Conservation (phyloP, 1,140 invertebrate genomes). For the Microplitis demolitor region DNA sequence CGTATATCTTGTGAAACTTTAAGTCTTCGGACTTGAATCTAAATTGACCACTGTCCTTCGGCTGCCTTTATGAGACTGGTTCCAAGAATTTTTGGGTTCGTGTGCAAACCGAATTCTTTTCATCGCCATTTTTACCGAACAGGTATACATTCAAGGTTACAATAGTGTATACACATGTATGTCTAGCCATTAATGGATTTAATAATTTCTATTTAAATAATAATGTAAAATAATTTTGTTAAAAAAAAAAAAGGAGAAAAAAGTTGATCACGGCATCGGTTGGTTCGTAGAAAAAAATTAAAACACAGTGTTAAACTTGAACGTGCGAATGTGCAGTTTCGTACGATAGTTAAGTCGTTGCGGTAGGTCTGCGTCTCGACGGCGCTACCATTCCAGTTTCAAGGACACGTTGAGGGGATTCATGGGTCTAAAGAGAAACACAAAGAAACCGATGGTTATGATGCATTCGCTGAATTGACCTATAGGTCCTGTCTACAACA, state of each 20-base stretch:
- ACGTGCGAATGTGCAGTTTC: background rate
- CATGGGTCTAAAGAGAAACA: background rate
- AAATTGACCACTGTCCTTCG: constrained; percentile 10
- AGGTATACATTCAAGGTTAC: background rate
- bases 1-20: background rate
- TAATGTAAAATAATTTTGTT: too few relatives aligned
- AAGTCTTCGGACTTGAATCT: background rate
- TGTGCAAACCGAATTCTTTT: background rate
- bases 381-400: background rate
- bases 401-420: constrained; percentile 1
- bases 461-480: constrained; percentile 8
- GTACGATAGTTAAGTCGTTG: background rate
- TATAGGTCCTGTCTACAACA: background rate
- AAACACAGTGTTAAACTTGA: background rate
- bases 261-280: too few relatives aligned
- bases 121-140: background rate
- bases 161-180: background rate
- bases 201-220: too few relatives aligned
- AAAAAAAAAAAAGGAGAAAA: too few relatives aligned
- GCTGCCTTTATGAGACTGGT: constrained; percentile 10
- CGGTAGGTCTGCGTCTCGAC: background rate
- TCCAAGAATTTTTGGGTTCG: constrained; percentile 5
- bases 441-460: background rate
- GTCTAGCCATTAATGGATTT: too few relatives aligned
- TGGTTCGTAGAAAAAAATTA: too few relatives aligned